phyloP scores from a whole-genome alignment of 2,888 invertebrate species.

The Ferrisia virgata region DNA sequence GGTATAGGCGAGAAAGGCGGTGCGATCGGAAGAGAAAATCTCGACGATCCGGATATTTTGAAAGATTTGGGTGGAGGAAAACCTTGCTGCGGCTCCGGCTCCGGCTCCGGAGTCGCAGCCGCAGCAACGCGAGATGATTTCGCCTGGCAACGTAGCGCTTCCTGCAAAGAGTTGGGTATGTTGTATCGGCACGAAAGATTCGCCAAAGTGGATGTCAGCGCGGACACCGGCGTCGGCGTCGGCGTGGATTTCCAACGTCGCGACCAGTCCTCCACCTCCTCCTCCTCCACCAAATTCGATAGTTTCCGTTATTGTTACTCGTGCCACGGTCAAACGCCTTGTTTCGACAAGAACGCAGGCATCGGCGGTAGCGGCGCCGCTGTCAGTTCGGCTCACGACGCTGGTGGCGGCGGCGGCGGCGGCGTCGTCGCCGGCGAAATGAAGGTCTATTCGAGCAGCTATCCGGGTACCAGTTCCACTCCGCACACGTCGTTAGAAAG shows the following conservation, averaged over 20 bases:
- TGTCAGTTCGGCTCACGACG: neutral
- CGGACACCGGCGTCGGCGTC: neutral
- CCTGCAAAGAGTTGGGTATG: conserved; percentile 68
- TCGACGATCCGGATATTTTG: conserved; percentile 45
- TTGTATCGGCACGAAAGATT: conserved; percentile 10
- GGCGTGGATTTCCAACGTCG: neutral
- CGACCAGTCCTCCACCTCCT: too few species aligned
- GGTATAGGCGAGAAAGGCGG: neutral
- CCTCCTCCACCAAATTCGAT: conserved; percentile 38
- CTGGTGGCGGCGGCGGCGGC: neutral
- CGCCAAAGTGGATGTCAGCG: neutral
- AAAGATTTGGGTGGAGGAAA: conserved; percentile 38
- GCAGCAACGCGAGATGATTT: neutral
- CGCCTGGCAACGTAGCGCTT: conserved; percentile 74
- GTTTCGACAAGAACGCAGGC: conserved; percentile 37
- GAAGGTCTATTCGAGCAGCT: conserved; percentile 80
- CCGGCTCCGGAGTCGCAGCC: too few species aligned
- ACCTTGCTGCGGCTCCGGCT: too few species aligned
- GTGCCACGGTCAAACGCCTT: conserved; percentile 36
- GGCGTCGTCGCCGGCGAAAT: conserved; percentile 52
- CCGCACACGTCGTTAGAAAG: conserved; percentile 65
- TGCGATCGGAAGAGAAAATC: neutral
- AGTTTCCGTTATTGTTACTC: conserved; percentile 42
- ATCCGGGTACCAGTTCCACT: conserved; percentile 68
- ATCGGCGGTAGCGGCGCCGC: neutral